These are phyloP conservation scores for Caenorhabditis drosophilae DNA, from an alignment of 2,888 invertebrate species.

Conservation along the genomic window DNA sequence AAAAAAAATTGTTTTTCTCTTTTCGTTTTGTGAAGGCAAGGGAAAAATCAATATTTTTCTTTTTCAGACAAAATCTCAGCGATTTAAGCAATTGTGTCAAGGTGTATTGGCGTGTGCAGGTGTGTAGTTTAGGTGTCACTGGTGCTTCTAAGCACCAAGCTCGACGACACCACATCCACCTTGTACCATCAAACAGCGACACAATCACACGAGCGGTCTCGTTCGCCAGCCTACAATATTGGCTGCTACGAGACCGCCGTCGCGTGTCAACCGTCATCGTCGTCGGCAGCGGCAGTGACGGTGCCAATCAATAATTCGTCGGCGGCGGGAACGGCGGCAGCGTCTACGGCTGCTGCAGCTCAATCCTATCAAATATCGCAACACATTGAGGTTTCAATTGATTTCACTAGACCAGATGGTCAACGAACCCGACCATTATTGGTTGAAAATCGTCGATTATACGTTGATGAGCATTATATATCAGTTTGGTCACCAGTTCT, in stretches of 20 bases:
- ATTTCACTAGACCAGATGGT: constrained; percentile 66
- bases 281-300: neutral
- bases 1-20: too few relatives aligned
- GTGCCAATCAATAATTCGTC: constrained; percentile 13
- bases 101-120: too few relatives aligned
- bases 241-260: constrained; percentile 29
- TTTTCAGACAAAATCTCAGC: too few relatives aligned
- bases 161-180: too few relatives aligned
- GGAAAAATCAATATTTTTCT: too few relatives aligned
- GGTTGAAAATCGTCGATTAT: constrained; percentile 64
- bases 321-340: neutral
- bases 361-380: constrained; percentile 23
- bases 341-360: neutral
- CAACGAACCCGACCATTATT: constrained; percentile 62
- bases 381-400: constrained; percentile 57
- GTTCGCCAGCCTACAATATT: constrained; percentile 11
- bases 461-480: constrained; percentile 68
- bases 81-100: too few relatives aligned
- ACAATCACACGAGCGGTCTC: constrained; percentile 27
- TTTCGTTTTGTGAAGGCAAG: too few relatives aligned
- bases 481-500: constrained; percentile 63
- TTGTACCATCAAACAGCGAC: constrained; percentile 9
- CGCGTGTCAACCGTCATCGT: constrained; percentile 29
- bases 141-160: too few relatives aligned
- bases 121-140: too few relatives aligned